phyloP scores from a whole-genome alignment of 2,113 vertebrate genomes.

The Hypanus sabinus region DNA sequence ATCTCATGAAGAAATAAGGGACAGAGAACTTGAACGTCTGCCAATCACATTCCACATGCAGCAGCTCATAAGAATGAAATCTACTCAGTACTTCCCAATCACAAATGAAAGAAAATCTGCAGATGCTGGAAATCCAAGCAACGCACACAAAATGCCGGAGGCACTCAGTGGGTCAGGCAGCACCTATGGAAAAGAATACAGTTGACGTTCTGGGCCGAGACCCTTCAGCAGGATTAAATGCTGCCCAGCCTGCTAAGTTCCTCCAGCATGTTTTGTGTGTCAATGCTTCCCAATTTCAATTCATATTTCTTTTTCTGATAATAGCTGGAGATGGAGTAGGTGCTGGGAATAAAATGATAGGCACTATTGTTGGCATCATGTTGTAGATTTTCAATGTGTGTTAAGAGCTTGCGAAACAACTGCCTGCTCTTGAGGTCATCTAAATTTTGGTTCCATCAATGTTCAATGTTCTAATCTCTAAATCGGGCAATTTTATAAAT shows the following conservation, averaged over 20 bases:
- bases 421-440: too few species aligned
- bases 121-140: too few species aligned
- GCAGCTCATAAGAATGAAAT: neutral
- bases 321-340: neutral
- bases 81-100: neutral
- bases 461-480: too few species aligned
- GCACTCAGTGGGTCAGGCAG: too few species aligned
- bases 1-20: neutral
- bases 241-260: too few species aligned
- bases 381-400: neutral
- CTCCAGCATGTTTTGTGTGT: neutral
- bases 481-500: neutral
- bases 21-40: neutral
- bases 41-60: neutral
- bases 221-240: too few species aligned
- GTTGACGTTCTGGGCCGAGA: too few species aligned
- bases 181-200: too few species aligned
- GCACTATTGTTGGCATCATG: neutral
- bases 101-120: too few species aligned
- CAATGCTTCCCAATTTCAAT: neutral
- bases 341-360: neutral
- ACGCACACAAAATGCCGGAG: too few species aligned
- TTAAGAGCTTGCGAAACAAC: too few species aligned
- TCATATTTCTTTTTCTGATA: neutral
- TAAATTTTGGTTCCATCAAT: too few species aligned